phyloP scores from a whole-genome alignment of 2,797 vertebrate species.

The Eutrigla gurnardus region DNA sequence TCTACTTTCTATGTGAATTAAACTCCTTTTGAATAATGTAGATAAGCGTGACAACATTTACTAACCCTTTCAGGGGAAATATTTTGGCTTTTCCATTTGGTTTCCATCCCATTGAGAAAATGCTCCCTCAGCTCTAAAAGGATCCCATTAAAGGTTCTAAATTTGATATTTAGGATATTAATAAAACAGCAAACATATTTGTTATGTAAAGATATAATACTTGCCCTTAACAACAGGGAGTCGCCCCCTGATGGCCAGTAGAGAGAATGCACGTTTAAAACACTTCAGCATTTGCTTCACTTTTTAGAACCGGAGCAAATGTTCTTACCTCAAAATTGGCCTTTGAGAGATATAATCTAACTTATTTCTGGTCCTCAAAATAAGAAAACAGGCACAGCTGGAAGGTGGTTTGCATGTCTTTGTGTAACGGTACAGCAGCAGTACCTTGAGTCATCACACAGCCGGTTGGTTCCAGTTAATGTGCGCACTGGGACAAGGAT shows the following conservation, averaged over 20 bases:
- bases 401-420: constrained; percentile 19
- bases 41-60: background rate
- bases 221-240: too few relatives aligned
- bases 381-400: constrained; percentile 19
- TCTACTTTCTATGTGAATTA: background rate
- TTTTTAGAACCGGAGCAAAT: background rate
- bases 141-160: too few relatives aligned
- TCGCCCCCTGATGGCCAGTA: too few relatives aligned
- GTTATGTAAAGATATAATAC: background rate
- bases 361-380: background rate
- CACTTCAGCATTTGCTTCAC: too few relatives aligned
- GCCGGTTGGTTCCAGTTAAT: constrained; percentile 56
- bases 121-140: background rate
- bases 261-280: too few relatives aligned
- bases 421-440: constrained; percentile 9
- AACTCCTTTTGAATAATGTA: background rate
- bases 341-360: background rate
- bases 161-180: background rate
- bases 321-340: background rate
- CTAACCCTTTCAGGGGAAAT: background rate
- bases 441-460: constrained; percentile 55
- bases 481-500: constrained; percentile 50
- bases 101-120: background rate
- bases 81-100: background rate
- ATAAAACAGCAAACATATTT: background rate